phyloP scores from a whole-genome alignment of 2,797 vertebrate species.

The Malacoraja senta region DNA sequence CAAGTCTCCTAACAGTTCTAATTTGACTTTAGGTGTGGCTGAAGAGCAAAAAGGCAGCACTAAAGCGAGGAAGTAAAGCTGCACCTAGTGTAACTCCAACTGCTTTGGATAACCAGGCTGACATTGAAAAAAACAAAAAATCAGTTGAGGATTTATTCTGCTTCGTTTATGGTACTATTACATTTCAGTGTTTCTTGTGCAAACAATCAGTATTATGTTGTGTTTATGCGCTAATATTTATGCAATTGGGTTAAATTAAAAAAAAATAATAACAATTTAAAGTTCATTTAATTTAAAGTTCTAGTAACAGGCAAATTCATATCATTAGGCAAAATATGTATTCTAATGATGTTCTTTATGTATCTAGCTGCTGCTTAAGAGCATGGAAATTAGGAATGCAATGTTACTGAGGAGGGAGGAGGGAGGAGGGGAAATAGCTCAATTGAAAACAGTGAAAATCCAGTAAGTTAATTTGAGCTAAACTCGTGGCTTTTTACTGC shows the following conservation, averaged over 20 bases:
- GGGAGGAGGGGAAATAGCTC: neutral
- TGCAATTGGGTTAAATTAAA: neutral
- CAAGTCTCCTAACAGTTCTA: neutral
- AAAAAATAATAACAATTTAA: too few relatives aligned
- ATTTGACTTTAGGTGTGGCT: conserved; percentile 49
- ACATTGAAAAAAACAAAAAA: conserved; percentile 58
- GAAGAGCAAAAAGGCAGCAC: conserved; percentile 53
- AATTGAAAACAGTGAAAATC: neutral
- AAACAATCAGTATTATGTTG: too few relatives aligned
- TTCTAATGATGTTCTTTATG: too few relatives aligned
- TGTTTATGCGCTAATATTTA: neutral
- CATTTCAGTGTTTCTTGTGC: neutral
- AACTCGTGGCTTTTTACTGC: neutral
- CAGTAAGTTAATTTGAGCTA: neutral
- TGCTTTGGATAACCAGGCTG: conserved; percentile 46
- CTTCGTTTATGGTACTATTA: conserved; percentile 59
- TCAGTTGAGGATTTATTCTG: conserved; percentile 67
- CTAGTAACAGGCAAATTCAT: too few relatives aligned
- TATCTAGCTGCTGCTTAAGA: too few relatives aligned
- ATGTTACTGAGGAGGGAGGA: too few relatives aligned
- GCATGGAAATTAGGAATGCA: too few relatives aligned
- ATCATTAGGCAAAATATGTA: too few relatives aligned
- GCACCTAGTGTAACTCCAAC: conserved; percentile 42
- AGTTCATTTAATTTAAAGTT: too few relatives aligned
- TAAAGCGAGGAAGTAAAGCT: conserved; percentile 42